phyloP scores from a whole-genome alignment of 2,113 vertebrate species.

The Pogona vitticeps region DNA sequence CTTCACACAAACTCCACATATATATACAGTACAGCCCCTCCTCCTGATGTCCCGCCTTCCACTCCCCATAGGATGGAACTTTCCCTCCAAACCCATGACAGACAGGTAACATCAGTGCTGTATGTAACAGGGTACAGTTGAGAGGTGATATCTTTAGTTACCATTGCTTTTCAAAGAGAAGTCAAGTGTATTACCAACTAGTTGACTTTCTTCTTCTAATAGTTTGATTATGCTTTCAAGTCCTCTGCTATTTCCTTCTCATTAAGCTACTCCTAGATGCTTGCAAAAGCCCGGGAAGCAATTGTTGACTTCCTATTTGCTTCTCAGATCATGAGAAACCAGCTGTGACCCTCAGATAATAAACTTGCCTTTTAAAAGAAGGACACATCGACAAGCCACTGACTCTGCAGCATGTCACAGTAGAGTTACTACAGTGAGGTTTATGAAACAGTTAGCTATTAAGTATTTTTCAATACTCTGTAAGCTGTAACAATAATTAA shows the following conservation, averaged over 20 bases:
- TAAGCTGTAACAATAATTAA: constrained; percentile 12
- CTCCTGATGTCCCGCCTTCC: no score
- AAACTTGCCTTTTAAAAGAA: constrained; percentile 3
- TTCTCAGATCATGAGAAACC: not conserved
- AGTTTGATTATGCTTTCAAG: fast-evolving
- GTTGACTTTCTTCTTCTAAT: not conserved
- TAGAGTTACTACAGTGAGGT: not conserved
- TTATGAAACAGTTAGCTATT: not conserved
- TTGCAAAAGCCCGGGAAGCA: not conserved
- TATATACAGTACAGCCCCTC: no score
- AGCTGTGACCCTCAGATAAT: constrained; percentile 30
- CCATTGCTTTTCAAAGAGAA: no score
- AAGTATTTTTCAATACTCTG: constrained; percentile 8
- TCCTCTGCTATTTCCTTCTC: constrained; percentile 2
- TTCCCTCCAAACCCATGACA: no score
- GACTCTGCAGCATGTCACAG: not conserved
- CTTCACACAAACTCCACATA: no score
- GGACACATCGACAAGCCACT: not conserved
- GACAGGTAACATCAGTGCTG: no score
- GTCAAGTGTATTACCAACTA: not conserved
- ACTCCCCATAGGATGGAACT: no score
- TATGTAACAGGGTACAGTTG: no score
- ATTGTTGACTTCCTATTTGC: constrained; percentile 15
- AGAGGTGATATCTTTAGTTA: no score
- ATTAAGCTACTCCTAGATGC: not conserved